These are phyloP conservation scores for Condylura cristata DNA, from an alignment of 2,113 vertebrate species.

Conservation along the genomic window DNA sequence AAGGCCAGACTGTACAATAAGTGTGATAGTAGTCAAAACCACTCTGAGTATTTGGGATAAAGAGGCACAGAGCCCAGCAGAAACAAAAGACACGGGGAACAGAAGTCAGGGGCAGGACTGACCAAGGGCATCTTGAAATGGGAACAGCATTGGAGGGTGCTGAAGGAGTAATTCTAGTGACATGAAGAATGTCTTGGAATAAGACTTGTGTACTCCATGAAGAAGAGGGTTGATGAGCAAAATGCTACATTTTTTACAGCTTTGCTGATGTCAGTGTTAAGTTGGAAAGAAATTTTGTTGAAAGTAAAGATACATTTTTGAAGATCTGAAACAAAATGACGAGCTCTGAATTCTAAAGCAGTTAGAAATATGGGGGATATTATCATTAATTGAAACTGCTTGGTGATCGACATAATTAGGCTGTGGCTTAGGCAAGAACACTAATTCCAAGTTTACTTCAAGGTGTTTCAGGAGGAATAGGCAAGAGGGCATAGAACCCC, in stretches of 20 bases:
- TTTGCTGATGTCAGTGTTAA: background rate
- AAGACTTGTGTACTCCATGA: background rate
- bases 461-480: background rate
- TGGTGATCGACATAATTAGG: background rate
- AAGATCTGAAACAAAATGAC: background rate
- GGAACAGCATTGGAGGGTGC: background rate
- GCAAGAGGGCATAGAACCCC: background rate
- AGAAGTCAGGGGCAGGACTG: background rate
- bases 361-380: background rate
- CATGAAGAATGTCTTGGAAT: accelerated
- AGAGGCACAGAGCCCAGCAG: background rate
- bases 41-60: background rate
- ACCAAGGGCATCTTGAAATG: background rate
- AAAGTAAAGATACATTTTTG: background rate
- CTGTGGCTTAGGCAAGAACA: background rate
- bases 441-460: background rate
- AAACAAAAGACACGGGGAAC: background rate
- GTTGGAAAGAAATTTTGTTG: background rate
- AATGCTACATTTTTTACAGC: background rate
- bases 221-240: background rate
- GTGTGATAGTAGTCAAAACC: background rate
- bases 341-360: background rate
- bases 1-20: background rate
- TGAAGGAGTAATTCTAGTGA: background rate
- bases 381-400: background rate